phyloP scores from a whole-genome alignment of 2,888 invertebrate genomes.

The Trimorus sp. region DNA sequence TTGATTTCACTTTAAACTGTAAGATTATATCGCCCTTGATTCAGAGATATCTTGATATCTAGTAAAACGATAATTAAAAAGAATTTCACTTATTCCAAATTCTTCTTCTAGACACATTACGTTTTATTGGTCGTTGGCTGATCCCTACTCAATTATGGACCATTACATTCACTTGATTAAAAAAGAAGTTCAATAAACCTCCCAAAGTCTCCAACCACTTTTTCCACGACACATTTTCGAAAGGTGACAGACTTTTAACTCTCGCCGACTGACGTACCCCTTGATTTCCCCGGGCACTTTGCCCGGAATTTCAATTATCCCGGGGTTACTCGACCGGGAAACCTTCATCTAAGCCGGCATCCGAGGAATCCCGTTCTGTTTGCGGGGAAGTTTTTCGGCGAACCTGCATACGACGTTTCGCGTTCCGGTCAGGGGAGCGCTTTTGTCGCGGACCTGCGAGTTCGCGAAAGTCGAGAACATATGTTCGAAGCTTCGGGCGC shows the following conservation, averaged over 20 bases:
- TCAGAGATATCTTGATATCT: too few species aligned
- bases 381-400: constrained; percentile 53
- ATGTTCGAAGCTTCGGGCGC: constrained; percentile 37
- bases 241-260: too few species aligned
- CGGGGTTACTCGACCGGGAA: not conserved
- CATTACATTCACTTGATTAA: too few species aligned
- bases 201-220: too few species aligned
- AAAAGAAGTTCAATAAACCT: too few species aligned
- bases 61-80: not conserved
- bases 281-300: constrained; percentile 9
- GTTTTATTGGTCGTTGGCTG: too few species aligned
- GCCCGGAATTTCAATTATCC: constrained; percentile 52
- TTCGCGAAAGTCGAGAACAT: constrained; percentile 56
- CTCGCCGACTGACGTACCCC: too few species aligned
- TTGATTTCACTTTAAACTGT: too few species aligned
- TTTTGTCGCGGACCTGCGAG: constrained; percentile 36
- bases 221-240: too few species aligned
- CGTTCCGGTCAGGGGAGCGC: constrained; percentile 9
- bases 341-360: constrained; percentile 41
- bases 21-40: too few species aligned
- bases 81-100: not conserved
- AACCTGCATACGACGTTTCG: constrained; percentile 21
- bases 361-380: constrained; percentile 59
- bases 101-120: too few species aligned
- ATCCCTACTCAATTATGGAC: too few species aligned